Evolutionary conservation across 2,888 invertebrate species (phyloP), one percentile per base, ranked within the genome.

Genomic region (Hypercompe scribonia): DNA sequence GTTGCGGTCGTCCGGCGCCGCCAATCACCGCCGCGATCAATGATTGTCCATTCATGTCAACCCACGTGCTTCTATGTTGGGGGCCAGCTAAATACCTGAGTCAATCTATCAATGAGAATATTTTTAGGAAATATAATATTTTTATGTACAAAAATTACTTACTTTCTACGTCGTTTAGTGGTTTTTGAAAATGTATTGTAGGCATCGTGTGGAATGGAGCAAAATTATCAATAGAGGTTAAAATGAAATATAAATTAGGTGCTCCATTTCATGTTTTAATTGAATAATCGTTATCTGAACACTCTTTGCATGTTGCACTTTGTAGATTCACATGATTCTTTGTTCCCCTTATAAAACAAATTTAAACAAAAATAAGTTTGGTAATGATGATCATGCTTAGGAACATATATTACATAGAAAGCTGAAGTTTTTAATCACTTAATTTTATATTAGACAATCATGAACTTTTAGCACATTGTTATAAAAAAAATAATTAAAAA

Each of bases 31-130:
- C 67, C 80, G 78, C 87, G 81, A 84, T 86, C 86, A 86, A 80
- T 83, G 86, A 77, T 79, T 78, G 80, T 78, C 81, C 82, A 84
- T 86, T 85, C 87, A 83, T 82, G 78, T 82, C 82, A 82, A 76
- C 88, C 88, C 88, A 88, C 88, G 86, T 87, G 85, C 87, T 88
- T 83, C 82, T 78, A 80, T 81, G 79, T 77, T 78, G 83, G 81
- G 78, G 85, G 82, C 80, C 86, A 77, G 81, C 74, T 82, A 83
- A 84, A 83, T 81, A 86, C 74, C 76, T 80, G 78, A 83, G 83
- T 85, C 83, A 84, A 85, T 84, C n/a, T 84, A 82, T 78, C 72
- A 80, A 82, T 79, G 82, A 82, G 82, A 84, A 84, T 78, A 78
- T 81, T 82, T 28, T 81, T 82, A 18, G 42, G 77, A 75, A 70